These are phyloP conservation scores for Xestia rhomboidea DNA, from an alignment of 2,888 invertebrate species.

Conservation along the genomic window DNA sequence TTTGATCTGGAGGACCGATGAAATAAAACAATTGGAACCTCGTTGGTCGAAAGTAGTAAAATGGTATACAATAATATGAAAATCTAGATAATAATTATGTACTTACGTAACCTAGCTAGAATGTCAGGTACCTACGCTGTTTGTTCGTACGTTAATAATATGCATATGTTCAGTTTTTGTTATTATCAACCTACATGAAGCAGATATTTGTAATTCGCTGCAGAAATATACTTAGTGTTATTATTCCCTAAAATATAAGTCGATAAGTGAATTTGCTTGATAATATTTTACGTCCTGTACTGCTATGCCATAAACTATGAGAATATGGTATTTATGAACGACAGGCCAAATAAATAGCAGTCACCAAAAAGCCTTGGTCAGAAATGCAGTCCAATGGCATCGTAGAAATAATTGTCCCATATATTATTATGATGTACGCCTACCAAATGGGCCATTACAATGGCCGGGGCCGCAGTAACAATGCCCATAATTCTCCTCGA, in stretches of 20 bases:
- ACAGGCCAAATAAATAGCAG: constrained; percentile 68
- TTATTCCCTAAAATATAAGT: neutral
- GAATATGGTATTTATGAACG: constrained; percentile 47
- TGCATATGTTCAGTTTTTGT: neutral
- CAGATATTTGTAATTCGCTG: neutral
- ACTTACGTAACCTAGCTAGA: neutral
- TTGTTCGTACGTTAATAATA: neutral
- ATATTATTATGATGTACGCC: constrained; percentile 88
- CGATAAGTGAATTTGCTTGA: neutral
- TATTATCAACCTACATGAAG: neutral
- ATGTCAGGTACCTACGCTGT: neutral
- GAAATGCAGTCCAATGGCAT: constrained; percentile 82
- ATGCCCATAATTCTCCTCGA: constrained; percentile 89
- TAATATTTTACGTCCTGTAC: constrained; percentile 15
- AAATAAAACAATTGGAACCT: neutral
- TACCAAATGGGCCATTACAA: constrained; percentile 88
- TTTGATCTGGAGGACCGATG: neutral
- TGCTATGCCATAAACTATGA: constrained; percentile 34
- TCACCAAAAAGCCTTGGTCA: constrained; percentile 75
- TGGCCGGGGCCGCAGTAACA: constrained; percentile 87
- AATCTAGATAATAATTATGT: neutral
- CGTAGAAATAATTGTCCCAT: constrained; percentile 86
- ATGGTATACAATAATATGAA: neutral
- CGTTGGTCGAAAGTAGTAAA: neutral
- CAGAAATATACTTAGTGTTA: neutral